phyloP scores from a whole-genome alignment of 2,113 vertebrate species.

The Lichenostomus cassidix region DNA sequence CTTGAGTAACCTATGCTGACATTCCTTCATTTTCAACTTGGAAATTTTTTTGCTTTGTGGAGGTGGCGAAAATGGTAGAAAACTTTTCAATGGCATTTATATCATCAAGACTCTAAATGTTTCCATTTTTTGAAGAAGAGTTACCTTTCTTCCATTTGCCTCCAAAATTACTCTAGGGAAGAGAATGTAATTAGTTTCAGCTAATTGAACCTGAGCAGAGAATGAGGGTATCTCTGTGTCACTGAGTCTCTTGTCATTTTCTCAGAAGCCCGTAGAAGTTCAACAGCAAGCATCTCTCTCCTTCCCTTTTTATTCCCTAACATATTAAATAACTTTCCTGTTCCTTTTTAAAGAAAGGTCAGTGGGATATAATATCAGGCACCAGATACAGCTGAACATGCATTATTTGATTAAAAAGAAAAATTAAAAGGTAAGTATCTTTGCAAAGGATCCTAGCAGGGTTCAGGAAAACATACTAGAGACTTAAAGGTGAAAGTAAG shows the following conservation, averaged over 20 bases:
- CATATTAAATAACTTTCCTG: not conserved
- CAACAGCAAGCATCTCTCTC: not conserved
- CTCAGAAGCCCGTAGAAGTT: not conserved
- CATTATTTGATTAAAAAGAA: not conserved
- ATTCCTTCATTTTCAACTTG: not conserved
- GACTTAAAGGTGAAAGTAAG: not conserved
- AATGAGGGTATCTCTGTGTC: not conserved
- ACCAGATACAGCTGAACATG: not conserved
- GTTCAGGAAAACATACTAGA: not conserved
- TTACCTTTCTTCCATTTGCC: constrained; percentile 6
- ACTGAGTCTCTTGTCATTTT: constrained; percentile 10
- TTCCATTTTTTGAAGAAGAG: not conserved
- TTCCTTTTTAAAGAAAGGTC: not conserved
- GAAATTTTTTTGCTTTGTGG: not conserved
- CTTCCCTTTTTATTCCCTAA: not conserved
- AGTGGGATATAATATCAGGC: not conserved
- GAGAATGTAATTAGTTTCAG: constrained; percentile 42
- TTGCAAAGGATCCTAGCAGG: not conserved
- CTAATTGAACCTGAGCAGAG: constrained; percentile 25
- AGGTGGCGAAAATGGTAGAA: not conserved
- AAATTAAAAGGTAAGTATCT: not conserved
- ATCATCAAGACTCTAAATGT: not conserved
- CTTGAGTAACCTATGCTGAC: not conserved
- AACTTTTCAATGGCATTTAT: not conserved
- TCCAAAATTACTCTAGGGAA: constrained; percentile 10